Percentiles rank a stretch among this genome's conserved stretches.
These are phyloP conservation scores for Limonius californicus DNA, from an alignment of 1,140 invertebrate species.

Conservation along the genomic window DNA sequence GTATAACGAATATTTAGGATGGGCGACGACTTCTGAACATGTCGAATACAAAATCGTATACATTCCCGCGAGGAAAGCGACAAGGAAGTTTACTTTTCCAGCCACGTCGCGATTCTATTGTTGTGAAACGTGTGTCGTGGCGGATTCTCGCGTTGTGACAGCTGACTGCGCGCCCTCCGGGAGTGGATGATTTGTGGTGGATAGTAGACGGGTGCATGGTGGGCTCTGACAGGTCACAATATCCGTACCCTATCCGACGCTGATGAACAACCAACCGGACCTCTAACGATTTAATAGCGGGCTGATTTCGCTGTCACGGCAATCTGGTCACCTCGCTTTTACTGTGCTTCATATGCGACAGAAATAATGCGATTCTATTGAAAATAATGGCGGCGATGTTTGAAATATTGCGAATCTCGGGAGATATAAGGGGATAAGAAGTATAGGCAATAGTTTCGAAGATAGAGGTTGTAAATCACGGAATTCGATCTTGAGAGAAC, in stretches of 20 bases:
- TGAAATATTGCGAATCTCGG: constrained; percentile 38
- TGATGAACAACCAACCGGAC: constrained; percentile 1
- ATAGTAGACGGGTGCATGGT: constrained; percentile 19
- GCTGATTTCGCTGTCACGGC: constrained; percentile 14
- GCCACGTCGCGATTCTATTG: constrained; percentile 46
- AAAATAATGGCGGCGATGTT: constrained; percentile 18
- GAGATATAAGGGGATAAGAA: constrained; percentile 37
- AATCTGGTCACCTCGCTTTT: constrained; percentile 20
- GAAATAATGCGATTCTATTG: constrained; percentile 13
- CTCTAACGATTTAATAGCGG: constrained; percentile 13
- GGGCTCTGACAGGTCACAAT: constrained; percentile 15
- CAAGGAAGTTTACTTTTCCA: constrained; percentile 40
- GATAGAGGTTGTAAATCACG: constrained; percentile 43
- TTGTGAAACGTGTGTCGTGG: constrained; percentile 44
- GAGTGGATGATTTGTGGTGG: constrained; percentile 39
- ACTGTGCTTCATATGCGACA: constrained; percentile 12
- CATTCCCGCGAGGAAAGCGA: constrained; percentile 9
- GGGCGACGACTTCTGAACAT: constrained; percentile 14
- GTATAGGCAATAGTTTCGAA: constrained; percentile 41
- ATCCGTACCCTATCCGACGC: background rate
- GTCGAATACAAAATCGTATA: constrained; percentile 14
- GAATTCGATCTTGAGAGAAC: constrained; percentile 44
- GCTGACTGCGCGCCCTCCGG: constrained; percentile 37
- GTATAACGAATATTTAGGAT: constrained; percentile 3
- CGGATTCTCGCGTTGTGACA: constrained; percentile 43